Base-by-base conservation (phyloP, 2,888 invertebrate genomes). In the Clivina fossor region DNA sequence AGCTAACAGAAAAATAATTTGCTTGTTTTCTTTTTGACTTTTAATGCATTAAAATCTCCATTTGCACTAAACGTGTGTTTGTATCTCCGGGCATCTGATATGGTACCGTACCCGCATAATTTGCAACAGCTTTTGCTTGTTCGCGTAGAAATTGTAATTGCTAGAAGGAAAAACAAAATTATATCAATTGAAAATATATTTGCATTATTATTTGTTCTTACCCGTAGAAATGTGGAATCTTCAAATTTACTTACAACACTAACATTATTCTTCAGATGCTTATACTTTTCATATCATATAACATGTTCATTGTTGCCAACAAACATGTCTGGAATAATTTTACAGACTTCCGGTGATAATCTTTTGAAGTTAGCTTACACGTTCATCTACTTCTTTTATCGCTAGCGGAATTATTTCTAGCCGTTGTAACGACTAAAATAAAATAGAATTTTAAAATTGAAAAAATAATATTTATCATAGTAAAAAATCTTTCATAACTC, bases 71-170 rank as follows among this genome's bases (percentile, higher is more conserved):
- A 67, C 91, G 84, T 62, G 91, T 91, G 74, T 94, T 95, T 5
- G 92, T 93, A 71, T 96, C 94, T 7, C 93, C 91, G 2, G 95
- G 95, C 87, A 97, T 90, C 63, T 94, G 80, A 76, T 95, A 96
- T 0, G 96, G 92, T 67, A 97, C 82, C 71, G 93, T 91, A 24
- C 95, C 96, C 2, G 95, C 93, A 76, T 93, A 95, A 66, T 90
- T 94, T 60, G 94, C 93, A 51, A 97, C 76, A 0, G 91, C 87
- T 68, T 89, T 86, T 0, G 94, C 94, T 71, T 92, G 89, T 65
- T 88, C 85, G 30, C 92, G 79, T n/a, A 93, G 73, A 77, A 85
- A 83, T 50, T 80, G 77, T 58, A 91, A 74, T 78, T 88, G 85
- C 81, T 88, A n/a, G n/a, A n/a, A n/a, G 77, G 28, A 77, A 75